A percentile compares a stretch with the other conserved stretches of the same genome.
phyloP scores from a whole-genome alignment of 2,113 vertebrate genomes.

The Cynocephalus volans region DNA sequence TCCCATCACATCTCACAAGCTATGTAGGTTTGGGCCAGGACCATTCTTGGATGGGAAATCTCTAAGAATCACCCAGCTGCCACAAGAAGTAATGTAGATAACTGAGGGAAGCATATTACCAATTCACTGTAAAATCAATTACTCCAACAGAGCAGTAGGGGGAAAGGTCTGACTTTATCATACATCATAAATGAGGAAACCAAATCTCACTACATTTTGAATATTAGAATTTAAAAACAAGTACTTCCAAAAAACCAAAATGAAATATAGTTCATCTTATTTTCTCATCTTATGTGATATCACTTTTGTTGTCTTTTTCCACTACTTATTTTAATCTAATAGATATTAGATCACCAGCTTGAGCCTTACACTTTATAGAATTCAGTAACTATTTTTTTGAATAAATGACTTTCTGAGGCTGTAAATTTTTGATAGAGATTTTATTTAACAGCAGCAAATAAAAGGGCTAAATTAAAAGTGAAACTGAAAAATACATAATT shows the following conservation, averaged over 20 bases:
- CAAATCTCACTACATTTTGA: constrained; percentile 41
- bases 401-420: constrained; percentile 50
- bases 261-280: constrained; percentile 53
- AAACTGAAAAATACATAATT: constrained; percentile 65
- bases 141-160: constrained; percentile 70
- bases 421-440: constrained; percentile 44
- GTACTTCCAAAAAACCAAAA: constrained; percentile 23
- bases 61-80: constrained; percentile 88
- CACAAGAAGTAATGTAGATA: constrained; percentile 85
- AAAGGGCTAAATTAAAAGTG: constrained; percentile 55
- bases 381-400: constrained; percentile 56
- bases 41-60: constrained; percentile 88
- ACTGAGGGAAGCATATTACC: constrained; percentile 73
- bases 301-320: constrained; percentile 43
- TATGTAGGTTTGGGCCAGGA: constrained; percentile 88
- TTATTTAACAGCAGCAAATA: constrained; percentile 58
- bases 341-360: constrained; percentile 54
- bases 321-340: constrained; percentile 60
- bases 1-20: constrained; percentile 88
- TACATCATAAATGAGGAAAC: constrained; percentile 58
- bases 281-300: constrained; percentile 11
- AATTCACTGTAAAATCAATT: constrained; percentile 77
- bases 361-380: constrained; percentile 10
- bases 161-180: constrained; percentile 72
- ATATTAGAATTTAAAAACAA: constrained; percentile 70